Evolutionary conservation across 2,888 invertebrate species (phyloP).

Genomic region (Macrosoma leucophasiata): DNA sequence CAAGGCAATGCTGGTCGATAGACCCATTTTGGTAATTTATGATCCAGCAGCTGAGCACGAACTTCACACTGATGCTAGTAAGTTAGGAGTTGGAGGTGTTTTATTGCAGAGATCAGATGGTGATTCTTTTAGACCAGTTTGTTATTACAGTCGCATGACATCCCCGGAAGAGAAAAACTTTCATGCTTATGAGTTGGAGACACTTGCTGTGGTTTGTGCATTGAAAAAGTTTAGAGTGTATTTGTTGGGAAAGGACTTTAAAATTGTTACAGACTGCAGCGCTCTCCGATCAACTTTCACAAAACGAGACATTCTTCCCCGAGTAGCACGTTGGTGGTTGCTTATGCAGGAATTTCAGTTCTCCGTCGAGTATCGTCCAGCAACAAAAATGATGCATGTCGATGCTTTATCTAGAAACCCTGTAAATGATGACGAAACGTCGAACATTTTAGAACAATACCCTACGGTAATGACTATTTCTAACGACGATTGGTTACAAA

Average conservation of each 20-base stretch:
- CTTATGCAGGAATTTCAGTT: conserved; percentile 23
- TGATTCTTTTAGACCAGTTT: conserved; percentile 26
- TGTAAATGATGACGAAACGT: conserved; percentile 3
- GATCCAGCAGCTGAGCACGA: conserved; percentile 23
- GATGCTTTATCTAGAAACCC: conserved; percentile 34
- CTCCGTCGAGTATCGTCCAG: conserved; percentile 27
- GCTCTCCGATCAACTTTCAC: conserved; percentile 32
- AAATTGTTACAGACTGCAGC: conserved; percentile 35
- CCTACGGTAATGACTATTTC: no score
- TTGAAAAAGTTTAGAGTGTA: conserved; percentile 28
- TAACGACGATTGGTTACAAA: no score
- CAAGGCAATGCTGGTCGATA: conserved; percentile 22
- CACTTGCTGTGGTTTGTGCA: conserved; percentile 34
- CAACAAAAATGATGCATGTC: conserved; percentile 31
- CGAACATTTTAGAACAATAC: no score
- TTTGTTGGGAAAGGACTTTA: conserved; percentile 24
- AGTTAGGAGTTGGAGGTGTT: conserved; percentile 33
- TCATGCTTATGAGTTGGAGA: conserved; percentile 39
- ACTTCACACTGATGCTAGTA: conserved; percentile 30
- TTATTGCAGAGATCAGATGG: conserved; percentile 30
- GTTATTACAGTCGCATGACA: conserved; percentile 9
- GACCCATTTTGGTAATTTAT: conserved; percentile 28
- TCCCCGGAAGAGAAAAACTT: conserved; percentile 20
- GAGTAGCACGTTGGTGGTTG: conserved; percentile 35
- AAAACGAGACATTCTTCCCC: conserved; percentile 22